Base-by-base conservation (phyloP, 2,888 invertebrate genomes). In the Cordylochernes scorpioides region DNA sequence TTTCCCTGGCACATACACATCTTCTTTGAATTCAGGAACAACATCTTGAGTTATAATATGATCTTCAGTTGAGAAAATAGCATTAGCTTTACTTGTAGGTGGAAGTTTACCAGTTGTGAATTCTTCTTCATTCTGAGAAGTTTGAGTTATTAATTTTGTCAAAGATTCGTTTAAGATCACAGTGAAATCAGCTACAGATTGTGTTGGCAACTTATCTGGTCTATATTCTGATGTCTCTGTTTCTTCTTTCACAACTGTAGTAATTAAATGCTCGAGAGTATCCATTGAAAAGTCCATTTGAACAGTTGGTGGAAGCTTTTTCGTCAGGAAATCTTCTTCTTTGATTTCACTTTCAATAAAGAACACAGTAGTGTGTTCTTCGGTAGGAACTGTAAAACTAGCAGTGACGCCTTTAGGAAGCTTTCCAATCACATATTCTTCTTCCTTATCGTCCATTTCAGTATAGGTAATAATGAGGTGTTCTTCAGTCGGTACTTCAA, bases 21-120 rank as follows among this genome's bases (percentile, higher is more conserved):
- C 30, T 34, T 43, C 43, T 27, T 39, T 40, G 3, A 31, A 19
- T 19, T 37, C 34, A 2, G 34, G 24, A 15, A 36, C 35, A 5
- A 39, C 33, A 32, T 36, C 34, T 15, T 31, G 30, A 14, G 42
- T 34, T 14, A 36, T 31, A 17, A 43, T 17, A 22, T 42, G 39
- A 7, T 34, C 34, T 14, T 34, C 34, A 8, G 35, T 33, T 13
- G 40, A 33, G 5, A 43, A 14, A 9, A 33, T 25, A 8, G 31
- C 35, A n/a, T 33, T 36, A 10, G 39, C 28, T 10, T 29, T 36
- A 8, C 34, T 36, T 9, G 27, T 25, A 6, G 25, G 24, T 27
- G 40, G 39, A 19, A 18, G 15, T 27, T 32, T 28, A 13, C 32
- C 41, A 14, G 22, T 17, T 13, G 28, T 17, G 21, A 40, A 29